Evolutionary conservation across 2,113 vertebrate species (phyloP).

Genomic region (Brachyhypopomus gauderio): DNA sequence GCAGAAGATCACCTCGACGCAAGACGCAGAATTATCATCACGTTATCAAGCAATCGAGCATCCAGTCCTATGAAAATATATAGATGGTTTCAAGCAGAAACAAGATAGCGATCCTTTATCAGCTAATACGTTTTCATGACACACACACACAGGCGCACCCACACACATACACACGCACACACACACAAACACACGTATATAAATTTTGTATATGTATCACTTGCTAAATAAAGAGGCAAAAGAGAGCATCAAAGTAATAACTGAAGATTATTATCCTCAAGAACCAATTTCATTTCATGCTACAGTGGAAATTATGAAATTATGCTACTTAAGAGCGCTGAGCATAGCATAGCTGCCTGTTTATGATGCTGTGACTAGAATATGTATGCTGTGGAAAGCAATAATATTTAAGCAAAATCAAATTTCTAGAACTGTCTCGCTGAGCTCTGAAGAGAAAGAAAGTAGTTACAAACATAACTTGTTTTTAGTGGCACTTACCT

Average conservation of each 20-base stretch:
- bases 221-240: background rate
- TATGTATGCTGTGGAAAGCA: background rate
- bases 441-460: background rate
- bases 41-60: too few species aligned
- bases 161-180: too few species aligned
- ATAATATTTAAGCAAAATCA: background rate
- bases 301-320: background rate
- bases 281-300: constrained; percentile 5
- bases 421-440: background rate
- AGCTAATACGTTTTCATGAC: too few species aligned
- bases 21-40: too few species aligned
- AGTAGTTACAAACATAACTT: background rate
- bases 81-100: too few species aligned
- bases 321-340: too few species aligned
- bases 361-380: background rate
- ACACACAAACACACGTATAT: too few species aligned
- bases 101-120: too few species aligned
- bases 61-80: too few species aligned
- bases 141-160: too few species aligned
- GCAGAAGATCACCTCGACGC: too few species aligned
- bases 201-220: too few species aligned
- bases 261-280: background rate
- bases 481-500: background rate
- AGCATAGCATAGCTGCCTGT: background rate
- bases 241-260: background rate